phyloP scores from a whole-genome alignment of 2,797 vertebrate species.

The Naso thynnoides region DNA sequence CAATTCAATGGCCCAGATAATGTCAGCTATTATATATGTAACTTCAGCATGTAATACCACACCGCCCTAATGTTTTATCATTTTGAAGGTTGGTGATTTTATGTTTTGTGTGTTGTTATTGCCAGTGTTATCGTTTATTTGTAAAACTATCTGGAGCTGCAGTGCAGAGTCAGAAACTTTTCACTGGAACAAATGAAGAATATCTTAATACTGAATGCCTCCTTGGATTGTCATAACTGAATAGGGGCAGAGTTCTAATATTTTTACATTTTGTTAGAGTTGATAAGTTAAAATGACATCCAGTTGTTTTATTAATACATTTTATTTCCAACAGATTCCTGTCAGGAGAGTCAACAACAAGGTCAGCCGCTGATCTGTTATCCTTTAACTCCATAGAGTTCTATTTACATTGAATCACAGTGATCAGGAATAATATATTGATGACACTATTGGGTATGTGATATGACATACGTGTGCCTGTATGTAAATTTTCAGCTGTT shows the following conservation, averaged over 20 bases:
- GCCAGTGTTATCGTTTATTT: background rate
- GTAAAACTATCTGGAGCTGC: background rate
- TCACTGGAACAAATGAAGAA: background rate
- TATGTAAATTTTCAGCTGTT: background rate
- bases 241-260: background rate
- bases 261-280: background rate
- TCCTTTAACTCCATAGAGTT: background rate
- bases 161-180: background rate
- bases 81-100: background rate
- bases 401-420: background rate
- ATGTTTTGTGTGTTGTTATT: background rate
- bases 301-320: background rate
- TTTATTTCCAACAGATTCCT: slow-evolving; percentile 2
- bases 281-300: accelerated
- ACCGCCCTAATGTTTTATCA: background rate
- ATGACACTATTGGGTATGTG: background rate
- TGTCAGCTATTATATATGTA: background rate
- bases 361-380: slow-evolving; percentile 5
- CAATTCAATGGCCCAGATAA: no score
- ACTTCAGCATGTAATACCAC: background rate
- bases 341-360: background rate
- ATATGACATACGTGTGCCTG: background rate
- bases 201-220: background rate
- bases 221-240: background rate
- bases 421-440: background rate